Conservation (phyloP, 2,888 invertebrate species). For the Brachyptera putata region DNA sequence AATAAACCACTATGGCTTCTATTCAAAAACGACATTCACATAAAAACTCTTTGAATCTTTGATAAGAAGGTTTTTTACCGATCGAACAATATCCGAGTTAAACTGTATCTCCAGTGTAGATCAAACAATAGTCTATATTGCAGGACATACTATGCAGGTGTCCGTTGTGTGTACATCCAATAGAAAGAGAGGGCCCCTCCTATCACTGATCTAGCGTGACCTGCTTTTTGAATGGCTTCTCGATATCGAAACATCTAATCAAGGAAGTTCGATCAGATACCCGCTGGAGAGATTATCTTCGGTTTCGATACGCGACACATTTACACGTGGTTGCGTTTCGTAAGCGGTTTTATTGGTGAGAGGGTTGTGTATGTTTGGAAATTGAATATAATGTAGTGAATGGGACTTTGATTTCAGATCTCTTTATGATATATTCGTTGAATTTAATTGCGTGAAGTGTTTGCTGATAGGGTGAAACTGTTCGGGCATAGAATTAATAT, state of each 20-base stretch:
- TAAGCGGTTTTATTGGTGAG: no score
- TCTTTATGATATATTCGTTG: no score
- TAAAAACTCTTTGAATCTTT: background rate
- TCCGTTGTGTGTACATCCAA: background rate
- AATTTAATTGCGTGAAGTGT: no score
- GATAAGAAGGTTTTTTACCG: no score
- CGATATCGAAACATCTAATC: conserved; percentile 2
- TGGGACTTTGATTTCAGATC: no score
- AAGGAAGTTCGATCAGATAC: background rate
- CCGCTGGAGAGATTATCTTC: background rate
- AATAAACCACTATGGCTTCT: conserved; percentile 4
- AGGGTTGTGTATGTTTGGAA: background rate
- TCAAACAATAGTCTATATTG: background rate
- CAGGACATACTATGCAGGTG: background rate
- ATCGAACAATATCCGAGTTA: background rate
- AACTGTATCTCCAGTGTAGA: conserved; percentile 6
- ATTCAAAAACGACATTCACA: background rate
- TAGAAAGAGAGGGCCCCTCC: conserved; percentile 3
- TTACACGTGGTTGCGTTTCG: background rate
- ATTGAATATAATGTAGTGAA: background rate
- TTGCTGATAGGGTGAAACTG: no score
- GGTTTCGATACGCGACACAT: conserved; percentile 1
- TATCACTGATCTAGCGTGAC: conserved; percentile 1
- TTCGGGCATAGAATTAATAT: no score
- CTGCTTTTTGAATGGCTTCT: background rate